Percentiles rank a stretch among this genome's conserved stretches.
Conservation (phyloP, 2,113 vertebrate species). For the Trematomus loennbergii region DNA sequence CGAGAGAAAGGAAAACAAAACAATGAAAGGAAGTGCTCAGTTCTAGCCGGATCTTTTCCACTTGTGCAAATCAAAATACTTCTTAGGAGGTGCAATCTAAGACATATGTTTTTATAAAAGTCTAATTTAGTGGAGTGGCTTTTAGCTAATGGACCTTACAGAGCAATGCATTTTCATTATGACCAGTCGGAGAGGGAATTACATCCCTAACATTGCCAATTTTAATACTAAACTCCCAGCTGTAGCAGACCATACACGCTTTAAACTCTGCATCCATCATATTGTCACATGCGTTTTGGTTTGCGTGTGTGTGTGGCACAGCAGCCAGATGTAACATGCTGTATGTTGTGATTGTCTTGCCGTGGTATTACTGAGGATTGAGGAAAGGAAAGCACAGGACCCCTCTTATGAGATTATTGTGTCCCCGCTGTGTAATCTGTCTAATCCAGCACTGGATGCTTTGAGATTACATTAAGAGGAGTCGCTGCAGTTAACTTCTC, state of each 20-base stretch:
- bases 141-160: conserved; percentile 15
- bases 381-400: conserved; percentile 33
- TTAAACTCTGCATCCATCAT: conserved; percentile 41
- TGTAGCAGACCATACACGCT: neutral
- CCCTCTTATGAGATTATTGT: conserved; percentile 72
- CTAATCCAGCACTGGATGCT: conserved; percentile 73
- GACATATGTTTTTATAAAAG: neutral
- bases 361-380: conserved; percentile 58
- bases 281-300: conserved; percentile 17
- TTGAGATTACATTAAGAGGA: conserved; percentile 71
- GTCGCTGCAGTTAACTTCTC: conserved; percentile 65
- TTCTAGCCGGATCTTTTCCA: neutral
- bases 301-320: neutral
- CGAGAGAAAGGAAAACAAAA: neutral
- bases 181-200: conserved; percentile 11
- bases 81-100: neutral
- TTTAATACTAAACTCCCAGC: conserved; percentile 6
- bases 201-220: neutral
- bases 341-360: conserved; percentile 61
- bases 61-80: neutral
- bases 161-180: conserved; percentile 22
- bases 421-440: conserved; percentile 74
- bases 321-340: conserved; percentile 48
- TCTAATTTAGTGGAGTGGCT: conserved; percentile 11
- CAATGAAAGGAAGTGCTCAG: neutral